Evolutionary conservation across 2,888 invertebrate species (phyloP).

Genomic region (Cosmia pyralina): DNA sequence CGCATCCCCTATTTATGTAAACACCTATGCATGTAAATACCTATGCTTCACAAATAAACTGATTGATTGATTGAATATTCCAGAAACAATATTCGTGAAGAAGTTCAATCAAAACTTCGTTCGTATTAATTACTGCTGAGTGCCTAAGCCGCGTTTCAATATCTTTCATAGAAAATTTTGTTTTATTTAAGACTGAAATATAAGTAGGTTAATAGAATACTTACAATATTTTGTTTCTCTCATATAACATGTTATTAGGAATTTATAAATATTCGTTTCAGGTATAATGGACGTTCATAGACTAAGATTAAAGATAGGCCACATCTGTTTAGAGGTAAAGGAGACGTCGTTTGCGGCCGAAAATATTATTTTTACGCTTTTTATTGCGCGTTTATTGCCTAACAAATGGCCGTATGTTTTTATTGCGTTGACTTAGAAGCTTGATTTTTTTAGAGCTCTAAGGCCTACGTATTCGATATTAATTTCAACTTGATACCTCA

Average conservation of each 20-base stretch:
- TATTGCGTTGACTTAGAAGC: no score
- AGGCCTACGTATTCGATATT: no score
- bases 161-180: not conserved
- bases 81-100: not conserved
- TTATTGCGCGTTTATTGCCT: not conserved
- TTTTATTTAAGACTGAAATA: not conserved
- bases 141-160: not conserved
- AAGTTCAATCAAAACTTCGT: constrained; percentile 4
- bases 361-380: not conserved
- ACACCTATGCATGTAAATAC: no score
- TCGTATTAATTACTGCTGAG: not conserved
- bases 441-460: no score
- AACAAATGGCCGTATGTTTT: no score
- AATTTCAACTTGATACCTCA: no score
- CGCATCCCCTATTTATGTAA: no score
- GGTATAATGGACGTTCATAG: constrained; percentile 31
- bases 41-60: no score
- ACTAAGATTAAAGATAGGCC: constrained; percentile 9
- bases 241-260: constrained; percentile 9
- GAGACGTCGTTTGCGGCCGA: not conserved
- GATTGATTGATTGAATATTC: no score
- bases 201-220: no score
- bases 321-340: not conserved
- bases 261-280: constrained; percentile 21
- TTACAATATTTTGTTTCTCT: constrained; percentile 6